phyloP scores from a whole-genome alignment of 2,888 invertebrate genomes.

The Adelognathus sp. region DNA sequence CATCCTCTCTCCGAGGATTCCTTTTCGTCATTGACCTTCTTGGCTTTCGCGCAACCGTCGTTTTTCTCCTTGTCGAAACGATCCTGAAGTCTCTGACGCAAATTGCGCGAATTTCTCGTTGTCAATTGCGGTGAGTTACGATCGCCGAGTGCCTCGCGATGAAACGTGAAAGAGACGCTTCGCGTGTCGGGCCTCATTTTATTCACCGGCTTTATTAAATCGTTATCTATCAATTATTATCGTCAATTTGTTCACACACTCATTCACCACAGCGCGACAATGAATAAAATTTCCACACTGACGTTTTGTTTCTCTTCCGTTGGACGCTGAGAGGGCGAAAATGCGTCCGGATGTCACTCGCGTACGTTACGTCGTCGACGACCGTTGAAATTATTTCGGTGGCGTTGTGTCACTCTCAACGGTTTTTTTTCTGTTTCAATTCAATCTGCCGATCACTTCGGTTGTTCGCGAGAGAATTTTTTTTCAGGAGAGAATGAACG shows the following conservation, averaged over 20 bases:
- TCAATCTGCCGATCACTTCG: background rate
- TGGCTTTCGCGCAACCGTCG: conserved; percentile 60
- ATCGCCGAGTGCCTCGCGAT: conserved; percentile 73
- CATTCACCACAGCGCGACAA: background rate
- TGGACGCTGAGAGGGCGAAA: background rate
- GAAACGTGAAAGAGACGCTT: conserved; percentile 79
- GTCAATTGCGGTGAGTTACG: conserved; percentile 69
- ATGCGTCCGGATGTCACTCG: conserved; percentile 5
- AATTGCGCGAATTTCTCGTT: conserved; percentile 67
- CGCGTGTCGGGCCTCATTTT: conserved; percentile 79
- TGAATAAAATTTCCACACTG: background rate
- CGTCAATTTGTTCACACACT: background rate
- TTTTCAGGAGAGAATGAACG: background rate
- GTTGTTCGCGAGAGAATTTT: background rate
- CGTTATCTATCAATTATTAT: background rate
- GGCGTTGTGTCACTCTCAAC: conserved; percentile 18
- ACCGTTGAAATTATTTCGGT: conserved; percentile 16
- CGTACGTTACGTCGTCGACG: background rate
- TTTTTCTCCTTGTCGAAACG: conserved; percentile 75
- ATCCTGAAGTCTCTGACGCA: conserved; percentile 76
- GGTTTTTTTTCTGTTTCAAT: background rate
- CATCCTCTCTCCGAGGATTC: conserved; percentile 69
- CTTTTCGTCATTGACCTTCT: conserved; percentile 64
- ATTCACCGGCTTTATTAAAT: background rate
- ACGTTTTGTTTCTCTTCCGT: background rate